Base-by-base conservation (phyloP, 2,888 invertebrate species). In the Hybos culiciformis region DNA sequence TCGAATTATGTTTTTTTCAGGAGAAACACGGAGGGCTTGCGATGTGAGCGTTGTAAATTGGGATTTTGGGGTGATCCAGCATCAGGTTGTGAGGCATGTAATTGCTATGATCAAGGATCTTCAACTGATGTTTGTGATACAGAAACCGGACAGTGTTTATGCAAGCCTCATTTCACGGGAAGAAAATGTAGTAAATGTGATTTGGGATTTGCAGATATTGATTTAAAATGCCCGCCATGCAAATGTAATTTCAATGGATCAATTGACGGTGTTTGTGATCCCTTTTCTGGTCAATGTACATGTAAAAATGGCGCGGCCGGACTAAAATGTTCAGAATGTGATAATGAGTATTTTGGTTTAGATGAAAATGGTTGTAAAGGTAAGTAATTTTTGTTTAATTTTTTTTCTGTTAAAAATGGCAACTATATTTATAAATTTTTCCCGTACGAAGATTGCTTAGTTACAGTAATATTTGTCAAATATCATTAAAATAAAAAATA, bases 301-400 rank as follows among this genome's bases (percentile, higher is more conserved):
- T 92, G 88, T 67, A 78, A 78, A 33, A 62, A 73, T 1, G 87
- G 88, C 47, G 84, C 87, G 2, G 76, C 79, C 50, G 86, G 90
- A 41, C 74, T 80, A 45, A 76, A 73, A 54, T 90, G 90, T 59
- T 79, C 80, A 56, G 68, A 66, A 41, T 88, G 88, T 56, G 72
- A 77, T 43, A 72, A 77, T 42, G 73, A 78, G 37, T 77, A 80
- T 65, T 87, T 79, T 61, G 82, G 78, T 12, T 72, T 86, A 52
- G 74, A 75, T 18, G 60, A 60, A 24, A 63, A 62, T 11, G 84
- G 83, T 53, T 84, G 84, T 56, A 59, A 66, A 57, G 74, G 83
- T 84, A 58, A 77, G 81, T 76, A 20, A 38, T 34, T n/a, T n/a
- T n/a, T n/a, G n/a, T n/a, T n/a, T n/a, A n/a, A n/a, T n/a, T n/a